phyloP scores from a whole-genome alignment of 2,797 vertebrate species.

The Ibycter americanus region DNA sequence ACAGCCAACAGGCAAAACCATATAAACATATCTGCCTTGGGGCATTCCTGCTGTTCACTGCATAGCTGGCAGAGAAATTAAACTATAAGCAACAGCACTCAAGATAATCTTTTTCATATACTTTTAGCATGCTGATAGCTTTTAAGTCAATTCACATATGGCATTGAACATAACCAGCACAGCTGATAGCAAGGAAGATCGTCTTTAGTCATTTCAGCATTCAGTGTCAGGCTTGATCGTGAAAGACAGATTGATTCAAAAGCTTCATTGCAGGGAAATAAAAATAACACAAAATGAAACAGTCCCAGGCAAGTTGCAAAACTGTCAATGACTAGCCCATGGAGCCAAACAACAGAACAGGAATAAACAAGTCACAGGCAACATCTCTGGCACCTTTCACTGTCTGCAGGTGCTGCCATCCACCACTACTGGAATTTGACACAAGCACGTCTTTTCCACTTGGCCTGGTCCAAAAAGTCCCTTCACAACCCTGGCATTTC shows the following conservation, averaged over 20 bases:
- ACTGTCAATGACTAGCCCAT: rapidly evolving
- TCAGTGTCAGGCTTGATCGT: neutral
- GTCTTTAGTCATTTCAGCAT: neutral
- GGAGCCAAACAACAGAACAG: neutral
- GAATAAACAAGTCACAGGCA: neutral
- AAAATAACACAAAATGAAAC: neutral
- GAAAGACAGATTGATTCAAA: neutral
- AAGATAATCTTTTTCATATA: neutral
- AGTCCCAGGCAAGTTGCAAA: neutral
- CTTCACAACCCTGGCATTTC: neutral
- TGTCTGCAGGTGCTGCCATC: neutral
- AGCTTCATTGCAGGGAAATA: neutral
- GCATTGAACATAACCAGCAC: neutral
- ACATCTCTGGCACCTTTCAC: neutral
- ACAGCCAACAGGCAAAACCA: neutral
- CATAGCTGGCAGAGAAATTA: neutral
- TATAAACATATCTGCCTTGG: neutral
- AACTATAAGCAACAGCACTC: neutral
- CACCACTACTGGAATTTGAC: neutral
- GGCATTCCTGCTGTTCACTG: neutral
- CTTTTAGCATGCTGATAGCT: neutral
- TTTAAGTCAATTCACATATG: neutral
- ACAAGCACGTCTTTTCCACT: neutral
- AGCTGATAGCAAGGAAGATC: neutral
- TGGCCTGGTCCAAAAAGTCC: neutral